phyloP scores from a whole-genome alignment of 1,140 invertebrate species.

The Drosophila asahinai region DNA sequence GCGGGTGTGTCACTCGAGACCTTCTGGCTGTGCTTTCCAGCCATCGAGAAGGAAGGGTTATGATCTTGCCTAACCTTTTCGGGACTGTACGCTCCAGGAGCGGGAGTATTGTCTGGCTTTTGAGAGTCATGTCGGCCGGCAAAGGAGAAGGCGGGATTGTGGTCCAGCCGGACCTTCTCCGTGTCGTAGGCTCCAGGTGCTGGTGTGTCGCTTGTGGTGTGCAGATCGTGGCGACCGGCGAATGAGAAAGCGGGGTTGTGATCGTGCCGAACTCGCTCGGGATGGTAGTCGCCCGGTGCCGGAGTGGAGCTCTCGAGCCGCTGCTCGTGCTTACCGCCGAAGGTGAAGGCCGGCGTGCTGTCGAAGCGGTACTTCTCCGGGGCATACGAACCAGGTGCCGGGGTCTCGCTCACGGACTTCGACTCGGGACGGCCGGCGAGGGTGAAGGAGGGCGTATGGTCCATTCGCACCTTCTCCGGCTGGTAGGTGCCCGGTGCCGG shows the following conservation, averaged over 20 bases:
- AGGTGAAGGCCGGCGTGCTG: conserved; percentile 87
- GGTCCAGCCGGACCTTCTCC: conserved; percentile 88
- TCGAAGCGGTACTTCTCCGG: conserved; percentile 88
- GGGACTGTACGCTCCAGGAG: conserved; percentile 87
- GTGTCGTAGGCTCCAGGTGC: conserved; percentile 86
- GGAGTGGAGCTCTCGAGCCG: conserved; percentile 90
- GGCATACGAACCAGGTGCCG: conserved; percentile 88
- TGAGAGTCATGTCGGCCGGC: conserved; percentile 86
- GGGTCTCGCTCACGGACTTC: conserved; percentile 86
- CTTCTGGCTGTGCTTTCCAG: conserved; percentile 85
- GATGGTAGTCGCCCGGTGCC: conserved; percentile 91
- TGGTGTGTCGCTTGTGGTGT: conserved; percentile 86
- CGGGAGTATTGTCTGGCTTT: conserved; percentile 86
- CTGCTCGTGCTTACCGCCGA: conserved; percentile 86
- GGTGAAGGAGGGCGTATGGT: conserved; percentile 87
- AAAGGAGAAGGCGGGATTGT: conserved; percentile 86
- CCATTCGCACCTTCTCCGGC: conserved; percentile 89
- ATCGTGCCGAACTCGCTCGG: conserved; percentile 87
- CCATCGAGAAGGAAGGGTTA: conserved; percentile 86
- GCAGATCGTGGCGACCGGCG: conserved; percentile 85
- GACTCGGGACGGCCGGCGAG: conserved; percentile 86
- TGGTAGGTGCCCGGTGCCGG: conserved; percentile 88
- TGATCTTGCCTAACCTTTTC: conserved; percentile 87
- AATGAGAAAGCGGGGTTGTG: conserved; percentile 86
- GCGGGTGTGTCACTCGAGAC: conserved; percentile 90